phyloP scores from a whole-genome alignment of 1,140 invertebrate genomes.

The Scaptomyza graminum region DNA sequence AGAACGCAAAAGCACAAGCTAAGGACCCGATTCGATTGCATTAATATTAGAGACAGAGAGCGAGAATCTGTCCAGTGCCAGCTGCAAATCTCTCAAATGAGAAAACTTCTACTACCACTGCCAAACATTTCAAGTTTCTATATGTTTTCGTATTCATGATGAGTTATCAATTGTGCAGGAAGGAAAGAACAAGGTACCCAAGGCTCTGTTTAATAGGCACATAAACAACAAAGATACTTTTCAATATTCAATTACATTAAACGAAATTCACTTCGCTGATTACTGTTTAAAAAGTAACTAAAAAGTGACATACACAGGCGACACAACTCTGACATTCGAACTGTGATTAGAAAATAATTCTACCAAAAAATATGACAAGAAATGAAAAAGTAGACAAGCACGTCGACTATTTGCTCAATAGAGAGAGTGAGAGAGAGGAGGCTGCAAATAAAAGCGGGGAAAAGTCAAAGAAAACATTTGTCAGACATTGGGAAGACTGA shows the following conservation, averaged over 20 bases:
- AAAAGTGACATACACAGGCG: background rate
- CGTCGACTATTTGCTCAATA: constrained; percentile 51
- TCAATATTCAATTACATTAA: too few relatives aligned
- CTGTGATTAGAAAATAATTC: constrained; percentile 78
- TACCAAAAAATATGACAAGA: constrained; percentile 60
- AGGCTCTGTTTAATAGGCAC: too few relatives aligned
- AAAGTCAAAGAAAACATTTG: constrained; percentile 71
- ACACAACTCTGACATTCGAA: constrained; percentile 1
- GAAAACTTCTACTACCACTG: constrained; percentile 58
- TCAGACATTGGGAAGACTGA: constrained; percentile 66
- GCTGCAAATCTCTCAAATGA: constrained; percentile 70
- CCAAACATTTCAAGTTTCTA: constrained; percentile 9
- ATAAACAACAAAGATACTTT: too few relatives aligned
- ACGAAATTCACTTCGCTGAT: background rate
- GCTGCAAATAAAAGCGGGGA: background rate
- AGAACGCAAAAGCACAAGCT: constrained; percentile 3
- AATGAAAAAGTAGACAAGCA: constrained; percentile 47
- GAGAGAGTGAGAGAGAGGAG: background rate
- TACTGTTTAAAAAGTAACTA: background rate
- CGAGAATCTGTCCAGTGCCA: constrained; percentile 47
- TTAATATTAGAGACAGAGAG: constrained; percentile 48
- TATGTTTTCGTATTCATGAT: too few relatives aligned
- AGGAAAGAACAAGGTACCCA: too few relatives aligned
- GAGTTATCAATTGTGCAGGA: too few relatives aligned
- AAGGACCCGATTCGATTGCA: constrained; percentile 62